Evolutionary conservation across 2,888 invertebrate genomes (phyloP).

Genomic region (Pterostichus madidus): DNA sequence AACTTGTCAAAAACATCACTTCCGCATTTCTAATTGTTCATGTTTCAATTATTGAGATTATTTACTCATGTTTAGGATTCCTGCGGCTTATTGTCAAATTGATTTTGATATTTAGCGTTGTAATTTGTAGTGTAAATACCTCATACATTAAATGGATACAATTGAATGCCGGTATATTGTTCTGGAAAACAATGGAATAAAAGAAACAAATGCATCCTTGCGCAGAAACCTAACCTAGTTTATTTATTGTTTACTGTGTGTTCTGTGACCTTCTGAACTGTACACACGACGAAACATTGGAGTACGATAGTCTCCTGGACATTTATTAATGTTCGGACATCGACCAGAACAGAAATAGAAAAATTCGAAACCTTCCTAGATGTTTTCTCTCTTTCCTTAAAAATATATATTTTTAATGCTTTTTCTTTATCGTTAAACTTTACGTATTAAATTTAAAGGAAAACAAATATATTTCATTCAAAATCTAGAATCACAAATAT

Average conservation of each 20-base stretch:
- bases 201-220: slow-evolving; percentile 53
- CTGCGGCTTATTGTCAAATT: background rate
- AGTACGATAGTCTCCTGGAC: slow-evolving; percentile 30
- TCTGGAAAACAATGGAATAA: slow-evolving; percentile 46
- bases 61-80: background rate
- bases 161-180: slow-evolving; percentile 39
- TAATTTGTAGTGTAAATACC: slow-evolving; percentile 50
- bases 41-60: background rate
- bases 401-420: slow-evolving; percentile 22
- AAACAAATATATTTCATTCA: slow-evolving; percentile 14
- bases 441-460: background rate
- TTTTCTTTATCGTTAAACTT: slow-evolving; percentile 25
- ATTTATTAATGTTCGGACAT: slow-evolving; percentile 55
- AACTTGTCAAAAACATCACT: slow-evolving; percentile 5
- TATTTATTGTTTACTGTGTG: slow-evolving; percentile 55
- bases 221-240: slow-evolving; percentile 45
- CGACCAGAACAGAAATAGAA: slow-evolving; percentile 29
- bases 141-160: slow-evolving; percentile 44
- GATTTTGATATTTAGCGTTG: slow-evolving; percentile 31
- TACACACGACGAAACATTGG: slow-evolving; percentile 37
- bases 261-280: slow-evolving; percentile 54
- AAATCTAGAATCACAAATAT: slow-evolving; percentile 31
- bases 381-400: background rate
- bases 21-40: background rate
- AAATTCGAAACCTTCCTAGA: slow-evolving; percentile 1